These are phyloP conservation scores for Oceanites oceanicus DNA, from an alignment of 2,113 vertebrate genomes.

Conservation along the genomic window DNA sequence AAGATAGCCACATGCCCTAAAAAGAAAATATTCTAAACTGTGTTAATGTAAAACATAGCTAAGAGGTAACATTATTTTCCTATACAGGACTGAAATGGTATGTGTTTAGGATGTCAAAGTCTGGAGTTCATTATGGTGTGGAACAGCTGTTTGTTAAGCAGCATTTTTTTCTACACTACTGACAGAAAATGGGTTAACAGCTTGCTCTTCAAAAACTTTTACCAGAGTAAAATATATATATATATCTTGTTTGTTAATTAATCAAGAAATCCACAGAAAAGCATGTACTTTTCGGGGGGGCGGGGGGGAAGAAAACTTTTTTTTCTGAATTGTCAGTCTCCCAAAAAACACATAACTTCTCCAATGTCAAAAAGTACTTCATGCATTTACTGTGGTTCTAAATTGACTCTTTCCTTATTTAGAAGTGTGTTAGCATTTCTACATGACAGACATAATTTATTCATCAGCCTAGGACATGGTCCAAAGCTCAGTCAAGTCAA, in stretches of 20 bases:
- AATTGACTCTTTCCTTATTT: background rate
- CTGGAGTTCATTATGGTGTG: background rate
- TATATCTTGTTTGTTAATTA: background rate
- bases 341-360: background rate
- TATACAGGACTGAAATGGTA: background rate
- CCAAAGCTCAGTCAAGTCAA: background rate
- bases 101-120: constrained; percentile 11
- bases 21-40: background rate
- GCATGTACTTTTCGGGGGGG: background rate
- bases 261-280: background rate
- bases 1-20: background rate
- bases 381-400: background rate
- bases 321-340: background rate
- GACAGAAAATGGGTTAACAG: background rate
- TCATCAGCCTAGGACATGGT: background rate
- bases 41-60: background rate
- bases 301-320: background rate
- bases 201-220: background rate
- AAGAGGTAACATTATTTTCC: background rate
- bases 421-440: constrained; percentile 36
- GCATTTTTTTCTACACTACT: background rate
- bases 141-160: constrained; percentile 27
- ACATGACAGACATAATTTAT: background rate
- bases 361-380: background rate
- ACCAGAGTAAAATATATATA: background rate